Evolutionary conservation across 92 coral and sea anemone genomes (phyloP).

Genomic region (Parazoanthus darwini): DNA sequence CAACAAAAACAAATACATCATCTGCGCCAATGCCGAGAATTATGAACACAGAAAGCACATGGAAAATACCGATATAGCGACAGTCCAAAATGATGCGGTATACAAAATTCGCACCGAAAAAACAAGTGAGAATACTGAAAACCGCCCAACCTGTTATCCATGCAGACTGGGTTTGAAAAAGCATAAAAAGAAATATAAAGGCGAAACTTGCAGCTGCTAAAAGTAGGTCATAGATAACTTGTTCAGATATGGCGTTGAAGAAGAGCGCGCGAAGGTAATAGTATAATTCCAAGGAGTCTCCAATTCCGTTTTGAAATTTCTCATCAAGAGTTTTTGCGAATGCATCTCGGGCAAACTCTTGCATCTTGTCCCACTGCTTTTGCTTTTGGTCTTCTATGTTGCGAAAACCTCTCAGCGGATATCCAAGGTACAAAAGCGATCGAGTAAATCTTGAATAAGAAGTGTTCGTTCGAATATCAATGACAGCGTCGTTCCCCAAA

Average conservation of each 20-base stretch:
- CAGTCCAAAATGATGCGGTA: conserved; percentile 87
- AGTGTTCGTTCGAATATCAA: conserved; percentile 40
- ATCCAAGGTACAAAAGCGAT: conserved; percentile 76
- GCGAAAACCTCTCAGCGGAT: conserved; percentile 81
- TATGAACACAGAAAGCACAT: conserved; percentile 93
- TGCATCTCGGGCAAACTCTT: conserved; percentile 70
- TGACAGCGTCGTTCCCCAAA: conserved; percentile 75
- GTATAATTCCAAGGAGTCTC: conserved; percentile 61
- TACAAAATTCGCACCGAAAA: conserved; percentile 85
- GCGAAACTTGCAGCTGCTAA: conserved; percentile 94
- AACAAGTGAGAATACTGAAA: conserved; percentile 85
- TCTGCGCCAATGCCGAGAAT: conserved; percentile 95
- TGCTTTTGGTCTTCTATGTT: conserved; percentile 80
- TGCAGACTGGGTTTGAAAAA: conserved; percentile 84
- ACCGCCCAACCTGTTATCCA: conserved; percentile 99
- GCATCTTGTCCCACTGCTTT: conserved; percentile 69
- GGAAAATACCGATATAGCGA: conserved; percentile 93
- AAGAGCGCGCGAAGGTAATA: conserved; percentile 85
- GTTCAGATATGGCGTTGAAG: conserved; percentile 88
- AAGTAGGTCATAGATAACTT: conserved; percentile 88
- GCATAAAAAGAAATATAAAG: conserved; percentile 86
- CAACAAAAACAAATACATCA: conserved; percentile 93
- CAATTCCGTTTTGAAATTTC: conserved; percentile 76
- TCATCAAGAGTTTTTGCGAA: conserved; percentile 70
- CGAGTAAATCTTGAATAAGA: conserved; percentile 77